Conservation (phyloP, 2,113 vertebrate genomes). For the Campylorhamphus procurvoides region DNA sequence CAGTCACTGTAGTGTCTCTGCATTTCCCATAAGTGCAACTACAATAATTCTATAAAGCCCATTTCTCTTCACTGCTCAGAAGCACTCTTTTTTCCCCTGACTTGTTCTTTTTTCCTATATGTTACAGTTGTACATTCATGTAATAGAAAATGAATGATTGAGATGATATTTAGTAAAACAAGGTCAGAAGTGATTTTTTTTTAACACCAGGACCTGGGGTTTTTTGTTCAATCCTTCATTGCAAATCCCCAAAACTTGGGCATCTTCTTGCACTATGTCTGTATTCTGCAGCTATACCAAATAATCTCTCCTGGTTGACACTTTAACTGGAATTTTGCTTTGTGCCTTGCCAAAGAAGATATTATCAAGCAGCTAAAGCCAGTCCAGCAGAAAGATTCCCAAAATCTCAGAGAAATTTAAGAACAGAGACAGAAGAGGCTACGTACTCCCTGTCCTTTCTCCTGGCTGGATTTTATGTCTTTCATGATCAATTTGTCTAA, state of each 20-base stretch:
- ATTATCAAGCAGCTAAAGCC: not conserved
- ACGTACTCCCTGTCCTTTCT: not conserved
- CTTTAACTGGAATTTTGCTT: not conserved
- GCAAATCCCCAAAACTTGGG: not conserved
- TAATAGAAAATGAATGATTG: not conserved
- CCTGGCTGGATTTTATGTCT: not conserved
- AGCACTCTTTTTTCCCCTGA: not conserved
- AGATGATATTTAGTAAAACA: not conserved
- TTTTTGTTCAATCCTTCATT: not conserved
- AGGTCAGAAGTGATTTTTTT: not conserved
- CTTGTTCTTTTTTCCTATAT: not conserved
- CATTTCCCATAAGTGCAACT: not conserved
- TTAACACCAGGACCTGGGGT: not conserved
- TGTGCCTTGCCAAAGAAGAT: not conserved
- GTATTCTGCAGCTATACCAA: not conserved
- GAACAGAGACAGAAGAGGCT: not conserved
- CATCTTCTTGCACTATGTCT: not conserved
- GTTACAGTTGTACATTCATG: not conserved
- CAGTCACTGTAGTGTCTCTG: not conserved
- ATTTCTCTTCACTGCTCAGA: not conserved
- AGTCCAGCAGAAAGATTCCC: not conserved
- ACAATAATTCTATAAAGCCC: not conserved
- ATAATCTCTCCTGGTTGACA: not conserved
- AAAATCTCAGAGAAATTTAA: not conserved
- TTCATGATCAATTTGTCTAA: not conserved